These are phyloP conservation scores for Dynastes hyllus DNA, from an alignment of 2,888 invertebrate species.

Conservation along the genomic window DNA sequence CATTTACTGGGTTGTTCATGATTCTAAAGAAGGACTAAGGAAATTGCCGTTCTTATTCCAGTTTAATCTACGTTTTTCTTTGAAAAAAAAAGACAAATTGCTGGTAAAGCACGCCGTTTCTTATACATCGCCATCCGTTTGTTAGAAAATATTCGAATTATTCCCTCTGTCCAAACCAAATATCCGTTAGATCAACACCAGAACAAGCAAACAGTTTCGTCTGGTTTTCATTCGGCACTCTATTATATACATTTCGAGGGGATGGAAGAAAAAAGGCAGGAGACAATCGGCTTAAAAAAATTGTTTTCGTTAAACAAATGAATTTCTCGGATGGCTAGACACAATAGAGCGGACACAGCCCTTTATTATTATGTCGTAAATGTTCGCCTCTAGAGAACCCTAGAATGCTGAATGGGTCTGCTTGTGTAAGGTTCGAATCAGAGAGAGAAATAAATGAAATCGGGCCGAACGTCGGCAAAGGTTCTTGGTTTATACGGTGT, in stretches of 20 bases:
- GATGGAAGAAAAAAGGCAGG: conserved; percentile 12
- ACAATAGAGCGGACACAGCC: conserved; percentile 6
- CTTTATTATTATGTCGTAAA: conserved; percentile 12
- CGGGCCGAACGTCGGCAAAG: conserved; percentile 14
- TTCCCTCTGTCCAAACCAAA: neutral
- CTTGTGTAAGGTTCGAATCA: conserved; percentile 4
- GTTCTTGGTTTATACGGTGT: neutral
- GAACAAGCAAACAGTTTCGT: conserved; percentile 8
- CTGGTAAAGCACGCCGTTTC: too few species aligned
- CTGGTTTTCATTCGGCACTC: conserved; percentile 17
- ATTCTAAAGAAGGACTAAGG: too few species aligned
- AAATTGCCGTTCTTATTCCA: too few species aligned
- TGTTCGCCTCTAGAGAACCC: neutral
- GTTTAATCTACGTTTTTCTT: too few species aligned
- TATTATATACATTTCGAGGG: conserved; percentile 2
- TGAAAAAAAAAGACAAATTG: too few species aligned
- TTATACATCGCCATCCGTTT: too few species aligned
- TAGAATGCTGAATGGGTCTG: neutral
- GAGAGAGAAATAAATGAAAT: conserved; percentile 10
- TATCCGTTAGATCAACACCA: neutral
- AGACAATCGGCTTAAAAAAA: conserved; percentile 34
- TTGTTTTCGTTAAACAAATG: conserved; percentile 36
- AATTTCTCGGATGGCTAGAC: conserved; percentile 28
- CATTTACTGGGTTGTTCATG: too few species aligned
- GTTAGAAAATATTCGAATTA: too few species aligned